Conservation (phyloP, 37 sponge, comb jelly and placozoan species). For the Ephydatia muelleri region DNA sequence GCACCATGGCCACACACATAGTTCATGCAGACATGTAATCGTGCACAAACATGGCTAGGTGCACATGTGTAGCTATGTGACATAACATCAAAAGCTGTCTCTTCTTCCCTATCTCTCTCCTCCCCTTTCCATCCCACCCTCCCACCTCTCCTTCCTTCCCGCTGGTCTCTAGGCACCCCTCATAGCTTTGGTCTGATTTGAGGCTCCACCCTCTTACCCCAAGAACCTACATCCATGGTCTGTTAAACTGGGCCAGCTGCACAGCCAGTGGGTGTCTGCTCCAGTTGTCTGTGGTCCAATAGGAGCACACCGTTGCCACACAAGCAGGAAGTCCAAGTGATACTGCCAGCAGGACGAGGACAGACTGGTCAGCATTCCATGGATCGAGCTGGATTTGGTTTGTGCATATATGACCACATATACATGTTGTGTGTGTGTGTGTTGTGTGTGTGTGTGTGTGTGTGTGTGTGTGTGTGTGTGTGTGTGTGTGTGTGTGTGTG, state of each 20-base stretch:
- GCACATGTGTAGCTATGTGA: too few relatives aligned
- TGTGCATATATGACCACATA: conserved; percentile 3
- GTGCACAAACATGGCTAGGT: too few relatives aligned
- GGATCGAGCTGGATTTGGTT: conserved; percentile 18
- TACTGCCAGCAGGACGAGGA: conserved; percentile 12
- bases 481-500: conserved; percentile 14
- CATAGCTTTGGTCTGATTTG: not conserved
- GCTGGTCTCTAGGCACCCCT: too few relatives aligned
- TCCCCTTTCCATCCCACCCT: not conserved
- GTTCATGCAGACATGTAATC: too few relatives aligned
- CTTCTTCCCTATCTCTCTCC: not conserved
- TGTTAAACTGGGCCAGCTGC: conserved; percentile 6
- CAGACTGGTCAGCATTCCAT: not conserved
- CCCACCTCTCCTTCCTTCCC: too few relatives aligned
- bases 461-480: not conserved
- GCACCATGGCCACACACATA: too few relatives aligned
- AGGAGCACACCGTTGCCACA: conserved; percentile 16
- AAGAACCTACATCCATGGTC: conserved; percentile 28
- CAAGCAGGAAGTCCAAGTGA: conserved; percentile 10
- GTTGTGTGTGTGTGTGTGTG: conserved; percentile 3
- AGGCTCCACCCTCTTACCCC: not conserved
- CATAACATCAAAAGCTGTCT: not conserved
- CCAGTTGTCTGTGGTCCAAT: conserved; percentile 61
- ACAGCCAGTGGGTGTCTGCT: conserved; percentile 47
- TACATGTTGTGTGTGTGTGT: not conserved